A percentile compares a stretch with the other conserved stretches of the same genome.
These are phyloP conservation scores for Nipponacmea schrenckii DNA, from an alignment of 2,888 invertebrate species.

Conservation along the genomic window DNA sequence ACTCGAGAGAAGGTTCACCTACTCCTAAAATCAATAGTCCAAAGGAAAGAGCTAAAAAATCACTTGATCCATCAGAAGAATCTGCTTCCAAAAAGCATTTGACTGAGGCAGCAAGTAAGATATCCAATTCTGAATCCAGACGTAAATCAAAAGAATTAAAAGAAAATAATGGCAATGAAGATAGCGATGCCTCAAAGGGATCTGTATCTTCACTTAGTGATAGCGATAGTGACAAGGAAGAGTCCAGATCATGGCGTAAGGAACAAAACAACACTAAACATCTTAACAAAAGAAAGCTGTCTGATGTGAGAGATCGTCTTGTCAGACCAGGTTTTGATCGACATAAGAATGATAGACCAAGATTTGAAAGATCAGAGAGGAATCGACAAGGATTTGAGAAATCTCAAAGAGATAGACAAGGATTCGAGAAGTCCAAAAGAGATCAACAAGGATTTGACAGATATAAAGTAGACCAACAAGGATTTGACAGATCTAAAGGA, in stretches of 20 bases:
- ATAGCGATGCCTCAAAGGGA: not conserved
- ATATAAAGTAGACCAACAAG: not conserved
- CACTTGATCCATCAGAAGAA: slow-evolving; percentile 1
- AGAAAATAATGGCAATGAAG: slow-evolving; percentile 10
- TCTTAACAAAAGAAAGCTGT: not conserved
- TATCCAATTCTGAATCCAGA: not conserved
- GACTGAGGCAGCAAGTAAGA: not conserved
- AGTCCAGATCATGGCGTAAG: slow-evolving; percentile 31
- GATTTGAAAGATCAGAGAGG: not conserved
- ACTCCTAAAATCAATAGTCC: slow-evolving; percentile 1
- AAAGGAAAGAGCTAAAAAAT: not conserved
- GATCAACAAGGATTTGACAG: not conserved
- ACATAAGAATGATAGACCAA: not conserved
- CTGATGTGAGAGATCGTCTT: not conserved
- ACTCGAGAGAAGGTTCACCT: slow-evolving; percentile 14
- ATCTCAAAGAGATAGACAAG: not conserved
- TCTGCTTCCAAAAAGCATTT: not conserved
- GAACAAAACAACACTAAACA: slow-evolving; percentile 25
- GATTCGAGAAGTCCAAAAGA: not conserved
- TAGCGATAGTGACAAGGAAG: slow-evolving; percentile 44
- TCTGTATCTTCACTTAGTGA: slow-evolving; percentile 33
- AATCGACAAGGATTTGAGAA: not conserved
- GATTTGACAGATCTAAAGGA: not conserved
- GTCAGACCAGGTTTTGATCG: not conserved
- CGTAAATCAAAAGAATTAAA: slow-evolving; percentile 1